These are phyloP conservation scores for Leptonema lineaticorne DNA, from an alignment of 1,140 invertebrate genomes.

Conservation along the genomic window DNA sequence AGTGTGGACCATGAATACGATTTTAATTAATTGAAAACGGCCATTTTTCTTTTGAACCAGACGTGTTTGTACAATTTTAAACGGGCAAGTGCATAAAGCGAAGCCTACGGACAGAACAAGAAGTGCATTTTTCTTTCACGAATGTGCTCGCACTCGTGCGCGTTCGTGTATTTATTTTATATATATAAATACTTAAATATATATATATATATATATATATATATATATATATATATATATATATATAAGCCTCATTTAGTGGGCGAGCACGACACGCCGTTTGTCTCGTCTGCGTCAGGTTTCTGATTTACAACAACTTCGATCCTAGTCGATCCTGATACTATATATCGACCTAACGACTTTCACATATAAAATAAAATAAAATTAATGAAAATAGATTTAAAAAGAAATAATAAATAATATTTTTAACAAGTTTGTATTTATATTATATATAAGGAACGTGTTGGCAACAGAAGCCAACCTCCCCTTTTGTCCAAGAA, in stretches of 20 bases:
- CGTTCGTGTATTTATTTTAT: too few species aligned
- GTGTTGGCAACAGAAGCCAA: too few species aligned
- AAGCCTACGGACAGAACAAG: not conserved
- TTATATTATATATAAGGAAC: too few species aligned
- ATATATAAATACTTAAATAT: too few species aligned
- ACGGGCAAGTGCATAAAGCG: constrained; percentile 1
- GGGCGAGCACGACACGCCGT: constrained; percentile 34
- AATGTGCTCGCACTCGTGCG: too few species aligned
- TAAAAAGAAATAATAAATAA: too few species aligned
- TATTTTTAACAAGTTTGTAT: too few species aligned
- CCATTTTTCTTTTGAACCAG: not conserved
- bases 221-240: too few species aligned
- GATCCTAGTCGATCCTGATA: constrained; percentile 22
- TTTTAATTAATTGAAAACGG: constrained; percentile 6
- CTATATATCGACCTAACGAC: constrained; percentile 23
- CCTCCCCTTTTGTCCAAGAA: constrained; percentile 12
- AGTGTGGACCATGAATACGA: too few species aligned
- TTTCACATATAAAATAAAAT: constrained; percentile 5
- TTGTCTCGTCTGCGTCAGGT: constrained; percentile 28
- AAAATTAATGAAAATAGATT: too few species aligned
- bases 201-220: too few species aligned
- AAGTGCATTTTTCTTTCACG: constrained; percentile 22
- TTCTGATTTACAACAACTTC: constrained; percentile 31
- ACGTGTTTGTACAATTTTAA: not conserved
- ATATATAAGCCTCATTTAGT: constrained; percentile 26